Evolutionary conservation across 1,140 invertebrate genomes (phyloP).

Genomic region (Augochlora pura): DNA sequence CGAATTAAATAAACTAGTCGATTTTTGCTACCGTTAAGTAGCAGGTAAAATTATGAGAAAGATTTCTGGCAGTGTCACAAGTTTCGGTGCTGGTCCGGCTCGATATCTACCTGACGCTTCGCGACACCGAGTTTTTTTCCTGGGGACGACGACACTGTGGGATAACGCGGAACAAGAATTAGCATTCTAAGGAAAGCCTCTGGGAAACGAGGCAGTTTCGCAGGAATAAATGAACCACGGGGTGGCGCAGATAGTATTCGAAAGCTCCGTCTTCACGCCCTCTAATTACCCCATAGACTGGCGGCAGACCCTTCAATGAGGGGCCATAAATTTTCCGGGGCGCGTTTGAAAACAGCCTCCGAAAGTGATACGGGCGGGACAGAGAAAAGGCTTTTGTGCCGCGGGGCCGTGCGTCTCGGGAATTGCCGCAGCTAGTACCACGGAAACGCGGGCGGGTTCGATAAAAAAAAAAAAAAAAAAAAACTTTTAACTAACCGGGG

Average conservation of each 20-base stretch:
- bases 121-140: not conserved
- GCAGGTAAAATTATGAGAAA: no score
- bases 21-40: no score
- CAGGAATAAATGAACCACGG: slow-evolving; percentile 39
- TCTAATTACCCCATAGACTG: slow-evolving; percentile 79
- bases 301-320: slow-evolving; percentile 71
- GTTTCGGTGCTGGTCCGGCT: no score
- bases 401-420: slow-evolving; percentile 3
- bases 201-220: slow-evolving; percentile 35
- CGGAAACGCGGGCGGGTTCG: not conserved
- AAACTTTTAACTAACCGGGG: not conserved
- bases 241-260: slow-evolving; percentile 68
- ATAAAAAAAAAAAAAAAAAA: no score
- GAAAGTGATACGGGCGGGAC: slow-evolving; percentile 58
- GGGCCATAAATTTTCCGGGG: slow-evolving; percentile 72
- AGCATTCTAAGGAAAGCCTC: not conserved
- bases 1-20: no score
- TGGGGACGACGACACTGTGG: no score
- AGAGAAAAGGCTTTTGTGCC: slow-evolving; percentile 13
- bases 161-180: not conserved
- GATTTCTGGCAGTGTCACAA: no score
- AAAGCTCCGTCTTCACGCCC: slow-evolving; percentile 71
- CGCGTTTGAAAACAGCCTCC: slow-evolving; percentile 70
- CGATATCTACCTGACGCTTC: no score
- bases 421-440: slow-evolving; percentile 7